phyloP scores from a whole-genome alignment of 2,888 invertebrate species.

The Rhopalosiphum nymphaeae region DNA sequence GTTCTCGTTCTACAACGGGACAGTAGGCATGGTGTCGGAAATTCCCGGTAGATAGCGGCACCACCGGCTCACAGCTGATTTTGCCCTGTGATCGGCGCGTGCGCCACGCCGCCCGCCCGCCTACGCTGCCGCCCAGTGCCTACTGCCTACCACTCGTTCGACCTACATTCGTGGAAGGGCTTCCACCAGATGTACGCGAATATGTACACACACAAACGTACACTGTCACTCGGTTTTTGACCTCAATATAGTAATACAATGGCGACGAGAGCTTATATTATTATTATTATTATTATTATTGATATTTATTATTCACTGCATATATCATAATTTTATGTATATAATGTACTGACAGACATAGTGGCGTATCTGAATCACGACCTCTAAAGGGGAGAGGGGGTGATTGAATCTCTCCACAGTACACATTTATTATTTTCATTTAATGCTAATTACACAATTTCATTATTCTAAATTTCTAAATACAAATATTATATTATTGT shows the following conservation, averaged over 20 bases:
- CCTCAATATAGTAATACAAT: slow-evolving; percentile 12
- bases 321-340: not conserved
- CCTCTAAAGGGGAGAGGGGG: not conserved
- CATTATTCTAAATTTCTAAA: not conserved
- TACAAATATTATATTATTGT: no score
- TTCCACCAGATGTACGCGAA: not conserved
- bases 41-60: slow-evolving; percentile 43
- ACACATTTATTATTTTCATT: not conserved
- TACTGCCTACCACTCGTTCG: not conserved
- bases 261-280: not conserved
- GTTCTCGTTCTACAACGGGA: not conserved
- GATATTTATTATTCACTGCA: slow-evolving; percentile 10
- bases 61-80: slow-evolving; percentile 4
- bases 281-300: slow-evolving; percentile 4
- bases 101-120: not conserved
- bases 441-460: not conserved
- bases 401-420: not conserved
- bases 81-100: not conserved
- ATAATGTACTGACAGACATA: not conserved
- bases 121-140: not conserved
- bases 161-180: not conserved
- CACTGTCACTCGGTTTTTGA: not conserved
- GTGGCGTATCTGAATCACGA: not conserved
- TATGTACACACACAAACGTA: not conserved
- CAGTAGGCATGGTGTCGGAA: not conserved